Evolutionary conservation across 2,113 vertebrate species (phyloP).

Genomic region (Machaerirhynchus nigripectus): DNA sequence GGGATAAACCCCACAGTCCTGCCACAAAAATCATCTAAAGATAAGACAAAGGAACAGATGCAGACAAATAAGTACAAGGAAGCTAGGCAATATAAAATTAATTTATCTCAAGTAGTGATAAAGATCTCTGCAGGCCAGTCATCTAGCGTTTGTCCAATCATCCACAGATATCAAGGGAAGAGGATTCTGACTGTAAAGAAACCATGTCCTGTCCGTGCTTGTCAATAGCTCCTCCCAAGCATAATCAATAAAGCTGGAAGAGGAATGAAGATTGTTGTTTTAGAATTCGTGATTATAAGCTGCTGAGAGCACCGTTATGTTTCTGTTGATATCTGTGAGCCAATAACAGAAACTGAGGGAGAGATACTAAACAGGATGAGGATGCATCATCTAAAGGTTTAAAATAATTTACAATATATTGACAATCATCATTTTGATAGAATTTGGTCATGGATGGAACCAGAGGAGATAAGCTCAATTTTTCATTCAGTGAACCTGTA

Average conservation of each 20-base stretch:
- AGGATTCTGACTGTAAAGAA: background rate
- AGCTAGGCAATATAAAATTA: background rate
- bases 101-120: background rate
- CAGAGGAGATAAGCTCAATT: background rate
- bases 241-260: background rate
- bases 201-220: fast-evolving
- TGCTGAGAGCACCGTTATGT: background rate
- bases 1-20: background rate
- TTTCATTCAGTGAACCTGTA: background rate
- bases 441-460: background rate
- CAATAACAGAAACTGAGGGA: background rate
- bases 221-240: background rate
- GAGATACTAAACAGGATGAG: background rate
- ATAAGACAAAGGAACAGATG: background rate
- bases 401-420: background rate
- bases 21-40: background rate
- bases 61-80: background rate
- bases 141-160: background rate
- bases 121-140: background rate
- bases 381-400: background rate
- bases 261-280: background rate
- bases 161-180: background rate
- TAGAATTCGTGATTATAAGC: background rate
- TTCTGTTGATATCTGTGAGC: background rate
- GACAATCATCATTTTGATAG: fast-evolving